These are phyloP conservation scores for Melangyna quadrimaculata DNA, from an alignment of 2,888 invertebrate genomes.

Conservation along the genomic window DNA sequence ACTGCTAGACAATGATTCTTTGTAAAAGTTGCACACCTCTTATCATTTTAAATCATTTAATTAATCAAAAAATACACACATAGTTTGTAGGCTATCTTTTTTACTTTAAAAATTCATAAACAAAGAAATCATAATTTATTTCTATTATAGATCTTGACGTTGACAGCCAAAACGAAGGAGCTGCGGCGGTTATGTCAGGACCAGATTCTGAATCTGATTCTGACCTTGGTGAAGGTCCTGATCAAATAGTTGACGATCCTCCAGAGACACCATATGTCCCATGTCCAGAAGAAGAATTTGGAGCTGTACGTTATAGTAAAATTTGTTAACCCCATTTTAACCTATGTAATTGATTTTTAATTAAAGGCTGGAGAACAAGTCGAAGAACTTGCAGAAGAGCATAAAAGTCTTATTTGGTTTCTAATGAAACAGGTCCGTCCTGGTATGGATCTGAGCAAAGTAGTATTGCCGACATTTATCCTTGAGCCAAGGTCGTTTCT, in stretches of 20 bases:
- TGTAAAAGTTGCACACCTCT: not conserved
- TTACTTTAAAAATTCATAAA: not conserved
- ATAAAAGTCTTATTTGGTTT: slow-evolving; percentile 97
- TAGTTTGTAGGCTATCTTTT: not conserved
- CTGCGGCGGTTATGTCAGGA: slow-evolving; percentile 82
- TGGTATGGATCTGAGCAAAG: slow-evolving; percentile 94
- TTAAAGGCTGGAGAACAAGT: slow-evolving; percentile 90
- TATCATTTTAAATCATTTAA: not conserved
- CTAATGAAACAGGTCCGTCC: slow-evolving; percentile 96
- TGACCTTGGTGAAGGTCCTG: slow-evolving; percentile 79
- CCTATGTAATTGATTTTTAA: not conserved
- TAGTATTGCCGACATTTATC: slow-evolving; percentile 96
- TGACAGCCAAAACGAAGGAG: slow-evolving; percentile 85
- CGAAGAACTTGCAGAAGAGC: slow-evolving; percentile 96
- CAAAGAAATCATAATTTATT: not conserved
- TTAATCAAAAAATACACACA: too few species aligned
- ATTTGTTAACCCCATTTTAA: not conserved
- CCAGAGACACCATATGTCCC: slow-evolving; percentile 84
- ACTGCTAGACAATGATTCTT: not conserved
- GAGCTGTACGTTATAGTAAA: slow-evolving; percentile 79
- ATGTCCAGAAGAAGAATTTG: slow-evolving; percentile 84
- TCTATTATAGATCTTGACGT: slow-evolving; percentile 85
- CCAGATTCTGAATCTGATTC: slow-evolving; percentile 84
- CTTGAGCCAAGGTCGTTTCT: slow-evolving; percentile 96
- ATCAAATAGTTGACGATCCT: slow-evolving; percentile 78